Evolutionary conservation across 2,797 vertebrate genomes (phyloP), one percentile per base, ranked within the genome.

Genomic region (Xenops minutus): DNA sequence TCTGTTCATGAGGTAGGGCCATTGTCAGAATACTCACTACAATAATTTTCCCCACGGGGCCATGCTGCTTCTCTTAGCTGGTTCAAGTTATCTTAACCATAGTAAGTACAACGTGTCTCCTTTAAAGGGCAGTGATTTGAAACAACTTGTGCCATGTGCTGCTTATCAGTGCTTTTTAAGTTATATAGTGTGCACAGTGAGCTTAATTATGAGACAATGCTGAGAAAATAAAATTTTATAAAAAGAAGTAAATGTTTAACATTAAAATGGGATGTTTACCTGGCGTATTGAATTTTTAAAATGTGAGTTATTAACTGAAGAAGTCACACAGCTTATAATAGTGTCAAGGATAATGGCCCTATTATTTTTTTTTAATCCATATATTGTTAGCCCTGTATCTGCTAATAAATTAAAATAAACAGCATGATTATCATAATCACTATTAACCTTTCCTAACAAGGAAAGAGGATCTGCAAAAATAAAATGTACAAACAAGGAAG

Each of bases 341-440:
- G 27, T 49, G 41, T 77, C 18, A 22, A 80, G 20, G 6, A 67
- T 69, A 94, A 92, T 32, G 9, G 21, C 18, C 68, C 15, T 63
- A 51, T 51, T 63, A 16, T 55, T 74, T 82, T 92, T 74, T 27
- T 6, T 7, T 52, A 64, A 79, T 66, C 51, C 21, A 9, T 56
- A 26, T 41, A 24, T 66, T 73, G 30, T 30, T 78, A 82, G 48
- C 30, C 24, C 93, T 78, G 15, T 24, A 76, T 59, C 19, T 26
- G 44, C 41, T 84, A 76, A 84, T 79, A 82, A 72, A 71, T 49
- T 71, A 87, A 91, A 76, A 61, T 64, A 83, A 93, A 62, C 56
- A 87, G 21, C 21, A 56, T 73, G 21, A 61, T 29, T 55, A 68
- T 68, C 12, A 51, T 30, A 82, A 79, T 14, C 21, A 66, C n/a